These are phyloP conservation scores for Hyposmocoma kahamanoa DNA, from an alignment of 1,140 invertebrate genomes.

Conservation along the genomic window DNA sequence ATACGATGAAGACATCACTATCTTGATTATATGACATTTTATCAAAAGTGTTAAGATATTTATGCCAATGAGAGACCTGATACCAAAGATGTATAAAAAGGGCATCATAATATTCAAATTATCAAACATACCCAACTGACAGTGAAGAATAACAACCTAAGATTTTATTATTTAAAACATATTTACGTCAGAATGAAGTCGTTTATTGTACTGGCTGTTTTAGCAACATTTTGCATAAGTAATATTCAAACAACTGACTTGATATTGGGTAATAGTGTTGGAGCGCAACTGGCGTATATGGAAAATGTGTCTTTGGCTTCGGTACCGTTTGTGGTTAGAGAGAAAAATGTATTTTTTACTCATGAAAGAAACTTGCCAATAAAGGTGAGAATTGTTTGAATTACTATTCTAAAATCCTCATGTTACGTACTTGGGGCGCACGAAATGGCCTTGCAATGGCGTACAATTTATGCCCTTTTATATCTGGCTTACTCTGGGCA, in stretches of 20 bases:
- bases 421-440: background rate
- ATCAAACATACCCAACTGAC: too few species aligned
- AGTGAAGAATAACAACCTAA: too few species aligned
- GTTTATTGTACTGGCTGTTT: too few species aligned
- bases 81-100: too few species aligned
- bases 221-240: background rate
- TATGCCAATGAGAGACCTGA: too few species aligned
- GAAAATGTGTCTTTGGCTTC: slow-evolving; percentile 37
- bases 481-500: too few species aligned
- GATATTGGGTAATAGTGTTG: slow-evolving; percentile 27
- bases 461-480: background rate
- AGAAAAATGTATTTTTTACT: slow-evolving; percentile 49
- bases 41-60: too few species aligned
- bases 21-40: too few species aligned
- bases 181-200: too few species aligned
- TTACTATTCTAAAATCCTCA: background rate
- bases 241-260: slow-evolving; percentile 12
- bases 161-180: too few species aligned
- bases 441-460: background rate
- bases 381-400: background rate
- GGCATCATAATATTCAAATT: too few species aligned
- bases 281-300: slow-evolving; percentile 25
- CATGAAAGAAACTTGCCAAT: slow-evolving; percentile 1
- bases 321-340: slow-evolving; percentile 34
- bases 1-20: too few species aligned